Evolutionary conservation across 2,888 invertebrate genomes (phyloP).

Genomic region (Macropis europaea): DNA sequence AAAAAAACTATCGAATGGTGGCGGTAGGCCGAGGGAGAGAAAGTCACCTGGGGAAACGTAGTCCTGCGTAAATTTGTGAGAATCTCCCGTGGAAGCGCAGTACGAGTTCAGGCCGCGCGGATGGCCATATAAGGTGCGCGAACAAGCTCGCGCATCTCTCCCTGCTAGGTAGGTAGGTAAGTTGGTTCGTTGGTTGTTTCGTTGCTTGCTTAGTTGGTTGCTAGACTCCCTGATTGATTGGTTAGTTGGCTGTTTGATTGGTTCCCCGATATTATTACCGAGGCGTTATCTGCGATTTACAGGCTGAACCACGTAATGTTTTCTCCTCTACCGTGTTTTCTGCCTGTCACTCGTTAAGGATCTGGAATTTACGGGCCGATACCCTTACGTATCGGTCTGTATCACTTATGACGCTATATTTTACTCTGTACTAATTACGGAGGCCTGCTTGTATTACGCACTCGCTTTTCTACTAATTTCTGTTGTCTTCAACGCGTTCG

Average conservation of each 20-base stretch:
- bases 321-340: conserved; percentile 22
- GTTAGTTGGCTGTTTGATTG: conserved; percentile 38
- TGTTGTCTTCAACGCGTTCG: too few species aligned
- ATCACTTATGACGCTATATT: conserved; percentile 4
- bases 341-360: conserved; percentile 34
- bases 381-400: conserved; percentile 15
- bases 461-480: too few species aligned
- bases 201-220: conserved; percentile 46
- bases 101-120: conserved; percentile 70
- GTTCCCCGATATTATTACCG: conserved; percentile 41
- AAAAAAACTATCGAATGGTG: conserved; percentile 25
- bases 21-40: conserved; percentile 34
- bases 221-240: conserved; percentile 44
- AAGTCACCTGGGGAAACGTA: conserved; percentile 58
- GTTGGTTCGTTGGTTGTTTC: conserved; percentile 43
- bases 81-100: conserved; percentile 68
- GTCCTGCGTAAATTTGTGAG: conserved; percentile 70
- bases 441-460: too few species aligned
- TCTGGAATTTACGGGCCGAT: conserved; percentile 35
- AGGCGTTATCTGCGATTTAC: conserved; percentile 48
- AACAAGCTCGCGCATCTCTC: conserved; percentile 76
- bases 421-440: too few species aligned
- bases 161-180: conserved; percentile 66
- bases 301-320: conserved; percentile 20
- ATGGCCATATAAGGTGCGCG: conserved; percentile 79